Evolutionary conservation across 2,888 invertebrate genomes (phyloP), one percentile per base, ranked within the genome.

Genomic region (Agrilus biguttatus): DNA sequence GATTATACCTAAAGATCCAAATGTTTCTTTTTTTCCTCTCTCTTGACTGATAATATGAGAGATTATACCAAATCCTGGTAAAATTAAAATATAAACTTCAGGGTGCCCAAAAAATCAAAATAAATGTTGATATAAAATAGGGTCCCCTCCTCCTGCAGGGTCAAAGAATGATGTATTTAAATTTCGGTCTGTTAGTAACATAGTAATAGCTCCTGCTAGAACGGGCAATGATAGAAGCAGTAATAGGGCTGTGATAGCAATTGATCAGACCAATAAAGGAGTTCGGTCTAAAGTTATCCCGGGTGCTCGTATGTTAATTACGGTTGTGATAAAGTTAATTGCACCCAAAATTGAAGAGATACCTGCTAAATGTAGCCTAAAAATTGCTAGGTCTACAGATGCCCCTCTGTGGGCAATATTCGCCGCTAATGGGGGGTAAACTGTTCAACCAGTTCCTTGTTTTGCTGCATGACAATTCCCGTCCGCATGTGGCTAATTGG

Each of bases 21-120:
- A 85, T 3, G 78, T 74, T 75, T 78, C 76, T 54, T 78, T 78
- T 75, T 83, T 83, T 7, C 77, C 77, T 60, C 77, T 77, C 75
- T 82, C 78, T 73, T 78, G 77, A 0, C 72, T 73, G 65, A 85
- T 77, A 70, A 83, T 79, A 61, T 85, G 83, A 0, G 82, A 84
- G 63, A 86, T 78, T 71, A 86, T 75, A 0, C 85, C 84, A 72
- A 87, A 86, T 65, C 80, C 84, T 0, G 84, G 84, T 55, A 86
- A 59, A 78, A 86, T 85, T 71, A 86, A 67, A 81, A 86, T 84
- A 68, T 87, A 88, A 48, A 87, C 84, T 77, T 87, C 85, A 8
- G 85, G 86, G 43, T 87, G 86, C 0, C 85, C 86, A 75, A 87
- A 88, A 70, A 87, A 87, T 78, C 85, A 87, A 69, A 88, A 85